Evolutionary conservation across 2,797 vertebrate species (phyloP).

Genomic region (Leontopithecus rosalia): DNA sequence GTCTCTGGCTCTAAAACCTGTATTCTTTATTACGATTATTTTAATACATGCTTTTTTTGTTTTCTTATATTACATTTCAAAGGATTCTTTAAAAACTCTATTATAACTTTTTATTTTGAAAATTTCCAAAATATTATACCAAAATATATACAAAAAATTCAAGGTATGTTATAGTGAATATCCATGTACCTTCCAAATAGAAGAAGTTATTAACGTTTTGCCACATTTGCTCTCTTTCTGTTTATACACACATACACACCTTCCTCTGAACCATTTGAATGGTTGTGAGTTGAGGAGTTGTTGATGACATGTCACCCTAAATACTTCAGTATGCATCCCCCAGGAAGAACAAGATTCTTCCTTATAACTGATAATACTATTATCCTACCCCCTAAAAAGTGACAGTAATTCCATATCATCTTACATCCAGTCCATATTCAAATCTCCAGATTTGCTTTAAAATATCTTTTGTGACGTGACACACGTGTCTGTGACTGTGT

Average conservation of each 20-base stretch:
- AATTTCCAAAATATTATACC: not conserved
- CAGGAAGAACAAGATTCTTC: not conserved
- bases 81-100: not conserved
- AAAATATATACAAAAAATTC: not conserved
- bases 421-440: not conserved
- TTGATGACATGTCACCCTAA: not conserved
- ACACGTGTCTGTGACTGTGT: not conserved
- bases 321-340: not conserved
- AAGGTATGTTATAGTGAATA: not conserved
- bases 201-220: not conserved
- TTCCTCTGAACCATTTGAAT: not conserved
- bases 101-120: slow-evolving; percentile 22
- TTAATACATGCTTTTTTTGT: not conserved
- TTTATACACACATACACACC: too few species aligned
- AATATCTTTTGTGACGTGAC: not conserved
- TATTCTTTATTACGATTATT: not conserved
- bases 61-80: slow-evolving; percentile 7
- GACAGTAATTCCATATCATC: not conserved
- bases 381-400: not conserved
- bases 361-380: not conserved
- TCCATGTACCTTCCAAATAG: not conserved
- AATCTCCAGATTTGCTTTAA: not conserved
- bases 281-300: not conserved
- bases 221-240: not conserved
- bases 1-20: not conserved